These are phyloP conservation scores for Corydoras maculifer DNA, from an alignment of 2,113 vertebrate genomes.

Conservation along the genomic window DNA sequence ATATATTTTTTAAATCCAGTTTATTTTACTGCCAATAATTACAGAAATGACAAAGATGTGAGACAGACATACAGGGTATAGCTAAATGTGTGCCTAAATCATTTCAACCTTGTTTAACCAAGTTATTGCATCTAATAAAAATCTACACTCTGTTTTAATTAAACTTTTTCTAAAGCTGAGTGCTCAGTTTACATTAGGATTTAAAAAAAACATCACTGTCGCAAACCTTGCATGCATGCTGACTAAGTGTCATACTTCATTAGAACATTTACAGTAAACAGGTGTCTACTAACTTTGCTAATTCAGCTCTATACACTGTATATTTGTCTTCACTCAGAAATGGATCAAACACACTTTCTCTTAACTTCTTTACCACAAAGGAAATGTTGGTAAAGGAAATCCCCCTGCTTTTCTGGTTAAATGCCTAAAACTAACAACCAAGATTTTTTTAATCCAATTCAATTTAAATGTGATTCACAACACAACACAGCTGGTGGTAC, in stretches of 20 bases:
- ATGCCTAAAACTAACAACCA: conserved; percentile 4
- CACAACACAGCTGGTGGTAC: not conserved
- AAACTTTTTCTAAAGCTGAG: too few relatives aligned
- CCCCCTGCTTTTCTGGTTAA: conserved; percentile 29
- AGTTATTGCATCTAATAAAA: too few relatives aligned
- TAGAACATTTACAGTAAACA: conserved; percentile 4
- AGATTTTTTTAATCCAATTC: not conserved
- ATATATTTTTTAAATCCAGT: too few relatives aligned
- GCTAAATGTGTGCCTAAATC: too few relatives aligned
- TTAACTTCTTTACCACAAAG: conserved; percentile 37
- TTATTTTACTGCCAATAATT: too few relatives aligned
- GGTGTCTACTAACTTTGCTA: not conserved
- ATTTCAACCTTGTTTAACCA: too few relatives aligned
- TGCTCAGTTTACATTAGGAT: too few relatives aligned
- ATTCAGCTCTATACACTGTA: conserved; percentile 7
- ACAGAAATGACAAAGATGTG: too few relatives aligned
- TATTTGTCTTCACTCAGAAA: not conserved
- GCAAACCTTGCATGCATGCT: not conserved
- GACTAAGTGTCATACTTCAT: not conserved
- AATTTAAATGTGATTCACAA: not conserved
- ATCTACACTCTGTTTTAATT: too few relatives aligned
- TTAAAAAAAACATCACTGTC: not conserved
- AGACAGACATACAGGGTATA: too few relatives aligned
- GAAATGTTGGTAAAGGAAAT: conserved; percentile 32
- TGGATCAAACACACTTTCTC: conserved; percentile 28